Percentiles rank a stretch among this genome's conserved stretches.
Evolutionary conservation across 1,140 invertebrate species (phyloP).

Genomic region (Pogonognathellus flavescens): DNA sequence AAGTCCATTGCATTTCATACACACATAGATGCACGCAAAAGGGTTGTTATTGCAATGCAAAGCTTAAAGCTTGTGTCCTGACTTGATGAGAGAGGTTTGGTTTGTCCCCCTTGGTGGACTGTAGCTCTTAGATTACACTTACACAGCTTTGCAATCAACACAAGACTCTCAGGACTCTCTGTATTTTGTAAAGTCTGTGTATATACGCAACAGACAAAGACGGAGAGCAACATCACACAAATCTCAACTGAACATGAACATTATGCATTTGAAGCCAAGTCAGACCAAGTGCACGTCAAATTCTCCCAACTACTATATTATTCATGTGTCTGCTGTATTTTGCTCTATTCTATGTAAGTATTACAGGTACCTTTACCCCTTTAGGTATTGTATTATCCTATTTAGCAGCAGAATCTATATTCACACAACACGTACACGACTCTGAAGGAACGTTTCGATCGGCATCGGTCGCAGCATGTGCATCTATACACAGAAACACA

Average conservation of each 20-base stretch:
- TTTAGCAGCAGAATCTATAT: not conserved
- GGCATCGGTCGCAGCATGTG: no score
- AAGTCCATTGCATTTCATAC: conserved; percentile 9
- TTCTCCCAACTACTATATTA: conserved; percentile 24
- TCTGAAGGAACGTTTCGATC: no score
- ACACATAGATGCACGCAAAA: not conserved
- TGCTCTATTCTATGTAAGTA: not conserved
- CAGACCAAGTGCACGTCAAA: conserved; percentile 26
- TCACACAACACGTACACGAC: not conserved
- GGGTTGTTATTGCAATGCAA: conserved; percentile 3
- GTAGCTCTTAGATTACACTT: not conserved
- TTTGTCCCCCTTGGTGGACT: conserved; percentile 40
- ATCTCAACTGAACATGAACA: conserved; percentile 14
- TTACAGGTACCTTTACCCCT: not conserved
- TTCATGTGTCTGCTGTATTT: not conserved
- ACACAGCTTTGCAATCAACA: not conserved
- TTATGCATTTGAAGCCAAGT: conserved; percentile 31
- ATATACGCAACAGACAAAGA: no score
- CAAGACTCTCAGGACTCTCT: not conserved
- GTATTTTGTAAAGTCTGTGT: no score
- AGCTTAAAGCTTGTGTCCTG: not conserved
- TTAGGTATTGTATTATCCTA: not conserved
- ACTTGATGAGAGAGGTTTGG: not conserved
- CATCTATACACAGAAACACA: no score
- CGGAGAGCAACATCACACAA: no score